Evolutionary conservation across 1,140 invertebrate species (phyloP), one percentile per base, ranked within the genome.

Genomic region (Eumaeus atala): DNA sequence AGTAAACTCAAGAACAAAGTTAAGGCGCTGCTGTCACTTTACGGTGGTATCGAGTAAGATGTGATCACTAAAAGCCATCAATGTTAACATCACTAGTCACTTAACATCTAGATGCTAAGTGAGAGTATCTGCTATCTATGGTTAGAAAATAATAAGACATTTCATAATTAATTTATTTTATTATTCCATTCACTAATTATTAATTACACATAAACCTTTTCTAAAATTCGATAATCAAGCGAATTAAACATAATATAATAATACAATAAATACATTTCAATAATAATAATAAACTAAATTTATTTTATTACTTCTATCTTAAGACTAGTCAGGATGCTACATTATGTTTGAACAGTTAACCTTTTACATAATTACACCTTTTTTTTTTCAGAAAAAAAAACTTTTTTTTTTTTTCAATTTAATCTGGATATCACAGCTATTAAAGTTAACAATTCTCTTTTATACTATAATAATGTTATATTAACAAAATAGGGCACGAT

Each of bases 391-490:
- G 57, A 67, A 67, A 56, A 56, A 52, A 42, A 40, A 28, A 47
- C 33, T 42, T 33, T 48, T 55, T 47, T 58, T 54, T 70, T 71
- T 48, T 73, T 70, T 72, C 56, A 57, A 59, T 67, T 58, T 72
- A 65, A 60, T 72, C 61, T 70, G 70, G 70, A 79, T 85, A 85
- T 85, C 82, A 85, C 82, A 85, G 82, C 77, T 83, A 78, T 78
- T 79, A 82, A 72, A 72, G 58, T 72, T 64, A 70, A 70, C 52
- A 66, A 76, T 76, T 66, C 62, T 60, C 55, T 57, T 51, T 53
- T 33, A 42, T 28, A 38, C 17, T 64, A 69, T 61, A 33, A 28
- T 28, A 33, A 44, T 51, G 36, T 51, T 51, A 50, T 35, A 38
- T 42, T 44, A 33, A 53, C 33, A 54, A 54, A 48, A 62, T 56